Evolutionary conservation across 2,113 vertebrate species (phyloP).

Genomic region (Crypturellus undulatus): DNA sequence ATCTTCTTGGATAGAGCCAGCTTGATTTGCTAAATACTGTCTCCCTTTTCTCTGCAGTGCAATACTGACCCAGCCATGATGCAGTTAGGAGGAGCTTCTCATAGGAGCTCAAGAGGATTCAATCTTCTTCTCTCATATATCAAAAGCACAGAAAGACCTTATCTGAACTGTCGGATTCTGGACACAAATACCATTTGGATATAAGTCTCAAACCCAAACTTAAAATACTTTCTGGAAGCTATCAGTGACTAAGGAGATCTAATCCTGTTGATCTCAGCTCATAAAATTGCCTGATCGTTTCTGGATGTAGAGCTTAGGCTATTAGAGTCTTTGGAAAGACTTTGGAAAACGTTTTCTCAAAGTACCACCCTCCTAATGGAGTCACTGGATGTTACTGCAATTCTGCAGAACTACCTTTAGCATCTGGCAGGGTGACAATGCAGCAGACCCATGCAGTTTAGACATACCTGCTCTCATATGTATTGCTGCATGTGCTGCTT

Average conservation of each 20-base stretch:
- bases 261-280: neutral
- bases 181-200: neutral
- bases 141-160: neutral
- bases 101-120: neutral
- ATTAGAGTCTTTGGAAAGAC: neutral
- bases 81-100: neutral
- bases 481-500: neutral
- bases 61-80: fast-evolving
- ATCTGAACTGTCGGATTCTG: neutral
- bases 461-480: neutral
- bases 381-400: neutral
- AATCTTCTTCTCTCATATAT: neutral
- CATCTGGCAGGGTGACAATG: neutral
- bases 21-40: neutral
- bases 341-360: neutral
- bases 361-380: neutral
- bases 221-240: neutral
- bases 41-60: neutral
- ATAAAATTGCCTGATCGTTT: neutral
- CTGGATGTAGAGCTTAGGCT: neutral
- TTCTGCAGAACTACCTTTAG: neutral
- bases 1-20: neutral
- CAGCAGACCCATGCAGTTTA: neutral
- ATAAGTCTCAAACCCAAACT: neutral
- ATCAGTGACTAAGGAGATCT: neutral